Conservation (phyloP, 2,797 vertebrate genomes). For the Podarcis siculus region DNA sequence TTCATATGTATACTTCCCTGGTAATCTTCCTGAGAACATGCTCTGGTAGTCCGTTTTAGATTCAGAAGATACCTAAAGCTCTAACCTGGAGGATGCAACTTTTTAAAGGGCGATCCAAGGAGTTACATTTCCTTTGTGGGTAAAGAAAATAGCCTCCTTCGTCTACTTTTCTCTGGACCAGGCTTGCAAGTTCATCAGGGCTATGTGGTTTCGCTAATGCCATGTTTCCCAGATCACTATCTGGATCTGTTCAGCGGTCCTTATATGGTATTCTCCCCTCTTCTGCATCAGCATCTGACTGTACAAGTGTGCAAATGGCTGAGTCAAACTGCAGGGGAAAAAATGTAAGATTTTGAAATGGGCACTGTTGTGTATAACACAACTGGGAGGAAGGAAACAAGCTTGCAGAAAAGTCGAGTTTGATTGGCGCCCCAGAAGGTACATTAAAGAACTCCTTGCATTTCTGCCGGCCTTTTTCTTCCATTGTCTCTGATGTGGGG, state of each 20-base stretch:
- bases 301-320: constrained; percentile 20
- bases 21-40: neutral
- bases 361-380: neutral
- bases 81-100: neutral
- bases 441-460: neutral
- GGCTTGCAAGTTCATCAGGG: constrained; percentile 11
- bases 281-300: neutral
- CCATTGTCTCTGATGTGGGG: constrained; percentile 1
- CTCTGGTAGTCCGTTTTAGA: neutral
- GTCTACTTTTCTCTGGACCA: neutral
- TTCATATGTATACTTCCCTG: neutral
- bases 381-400: neutral
- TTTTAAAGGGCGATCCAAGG: neutral
- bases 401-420: neutral
- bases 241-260: neutral
- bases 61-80: neutral
- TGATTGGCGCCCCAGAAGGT: neutral
- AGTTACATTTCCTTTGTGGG: neutral
- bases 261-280: neutral
- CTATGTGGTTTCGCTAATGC: constrained; percentile 23
- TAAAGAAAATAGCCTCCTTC: neutral
- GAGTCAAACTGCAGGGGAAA: neutral
- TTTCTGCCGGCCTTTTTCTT: neutral
- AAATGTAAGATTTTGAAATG: neutral
- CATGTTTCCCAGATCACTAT: neutral